A percentile compares a stretch with the other conserved stretches of the same genome.
Conservation (phyloP, 1,140 invertebrate genomes). For the Danaus plexippus region DNA sequence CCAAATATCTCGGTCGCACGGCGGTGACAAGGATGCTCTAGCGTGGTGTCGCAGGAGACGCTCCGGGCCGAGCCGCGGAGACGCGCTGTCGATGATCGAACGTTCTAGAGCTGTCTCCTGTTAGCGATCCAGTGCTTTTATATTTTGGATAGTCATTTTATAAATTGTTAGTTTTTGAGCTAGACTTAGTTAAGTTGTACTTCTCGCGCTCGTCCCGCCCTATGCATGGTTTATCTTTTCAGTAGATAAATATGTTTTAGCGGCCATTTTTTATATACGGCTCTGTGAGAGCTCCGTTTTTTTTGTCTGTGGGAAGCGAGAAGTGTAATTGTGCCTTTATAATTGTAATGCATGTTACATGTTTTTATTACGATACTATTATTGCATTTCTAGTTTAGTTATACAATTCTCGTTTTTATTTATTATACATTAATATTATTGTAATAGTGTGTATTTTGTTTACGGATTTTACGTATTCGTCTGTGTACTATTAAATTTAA, state of each 20-base stretch:
- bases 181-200: constrained; percentile 37
- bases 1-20: constrained; percentile 30
- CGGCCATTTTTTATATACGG: constrained; percentile 20
- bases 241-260: constrained; percentile 67
- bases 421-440: constrained; percentile 57
- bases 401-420: constrained; percentile 65
- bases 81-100: neutral
- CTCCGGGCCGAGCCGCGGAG: constrained; percentile 15
- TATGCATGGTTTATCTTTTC: constrained; percentile 63
- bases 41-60: constrained; percentile 10
- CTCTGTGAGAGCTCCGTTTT: constrained; percentile 19
- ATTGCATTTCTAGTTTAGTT: constrained; percentile 69
- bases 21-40: constrained; percentile 38
- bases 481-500: constrained; percentile 62
- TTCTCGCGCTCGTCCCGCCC: constrained; percentile 34
- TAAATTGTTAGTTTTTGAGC: constrained; percentile 50
- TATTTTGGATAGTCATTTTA: constrained; percentile 15
- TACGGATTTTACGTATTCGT: constrained; percentile 59
- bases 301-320: constrained; percentile 20
- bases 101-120: constrained; percentile 13
- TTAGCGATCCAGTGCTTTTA: constrained; percentile 7
- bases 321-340: constrained; percentile 50
- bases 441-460: constrained; percentile 62
- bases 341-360: constrained; percentile 56
- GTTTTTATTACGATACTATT: constrained; percentile 49